Base-by-base conservation (phyloP, 2,888 invertebrate genomes). In the Sinotaia quadrata region DNA sequence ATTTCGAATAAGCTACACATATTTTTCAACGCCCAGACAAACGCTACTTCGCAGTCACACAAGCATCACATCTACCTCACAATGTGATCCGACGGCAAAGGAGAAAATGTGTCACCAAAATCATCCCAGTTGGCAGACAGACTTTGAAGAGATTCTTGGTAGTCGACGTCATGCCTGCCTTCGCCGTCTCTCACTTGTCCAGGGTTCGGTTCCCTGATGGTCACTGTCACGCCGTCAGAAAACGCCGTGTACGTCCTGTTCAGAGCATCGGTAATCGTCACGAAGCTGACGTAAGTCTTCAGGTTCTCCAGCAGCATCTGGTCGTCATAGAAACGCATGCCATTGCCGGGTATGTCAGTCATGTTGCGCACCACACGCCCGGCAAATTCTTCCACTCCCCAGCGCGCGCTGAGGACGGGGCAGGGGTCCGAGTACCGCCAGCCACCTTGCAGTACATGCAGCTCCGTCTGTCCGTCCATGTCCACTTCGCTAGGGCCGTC, bases 271-370 rank as follows among this genome's bases (percentile, higher is more conserved):
- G 27, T 24, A 27, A 52, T 31, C 29, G 29, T 15, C 27, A 52
- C 52, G 18, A 29, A 31, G 27, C n/a, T 27, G 15, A 52, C 52
- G 52, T 52, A 52, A 44, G 60, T 60, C 47, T 47, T 60, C 7
- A 60, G 41, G 15, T 60, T 60, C 33, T 49, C 33, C 31, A 60
- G 33, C 24, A 21, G 47, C 21, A 60, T 1, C 10, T 18, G 21
- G 12, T 60, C 60, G 47, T 60, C 49, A 34, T 60, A 47, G 60
- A 60, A 60, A n/a, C n/a, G n/a, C n/a, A n/a, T n/a, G 10, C 47
- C 60, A 21, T 4, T 31, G 47, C 10, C 21, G 10, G 18, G 47
- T 8, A 60, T 47, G 8, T 29, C 15, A 7, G 60, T 47, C 24
- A n/a, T 47, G 44, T n/a, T 10, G 24, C 10, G 0, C 15, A 60